A percentile compares a stretch with the other conserved stretches of the same genome.
These are phyloP conservation scores for Eristalinus sepulchralis DNA, from an alignment of 2,888 invertebrate genomes.

Conservation along the genomic window DNA sequence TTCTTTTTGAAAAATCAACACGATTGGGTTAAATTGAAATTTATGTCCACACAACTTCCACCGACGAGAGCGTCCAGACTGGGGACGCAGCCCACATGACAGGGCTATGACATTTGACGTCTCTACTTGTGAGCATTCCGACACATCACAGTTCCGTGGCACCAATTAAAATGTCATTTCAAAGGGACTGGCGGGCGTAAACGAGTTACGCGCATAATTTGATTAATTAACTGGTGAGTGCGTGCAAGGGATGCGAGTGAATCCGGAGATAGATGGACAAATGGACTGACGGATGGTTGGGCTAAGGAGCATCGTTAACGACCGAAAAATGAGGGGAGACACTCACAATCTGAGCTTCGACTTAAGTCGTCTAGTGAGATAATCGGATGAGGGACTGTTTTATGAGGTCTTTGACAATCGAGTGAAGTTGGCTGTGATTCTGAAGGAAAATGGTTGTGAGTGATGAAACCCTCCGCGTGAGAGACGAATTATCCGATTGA, in stretches of 20 bases:
- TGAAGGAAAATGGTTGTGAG: too few species aligned
- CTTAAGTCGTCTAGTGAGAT: neutral
- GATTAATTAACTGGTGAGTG: constrained; percentile 49
- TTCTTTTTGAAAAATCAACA: neutral
- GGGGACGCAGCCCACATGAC: neutral
- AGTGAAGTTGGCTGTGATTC: neutral
- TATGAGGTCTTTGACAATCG: neutral
- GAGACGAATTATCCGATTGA: too few species aligned
- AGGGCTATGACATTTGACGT: neutral
- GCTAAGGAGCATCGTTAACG: neutral
- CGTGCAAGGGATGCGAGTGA: neutral
- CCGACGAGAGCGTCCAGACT: neutral
- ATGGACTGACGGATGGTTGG: neutral
- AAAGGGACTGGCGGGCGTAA: constrained; percentile 12
- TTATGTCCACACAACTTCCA: neutral
- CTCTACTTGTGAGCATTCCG: neutral
- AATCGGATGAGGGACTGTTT: neutral
- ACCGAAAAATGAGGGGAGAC: neutral
- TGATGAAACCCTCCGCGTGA: too few species aligned
- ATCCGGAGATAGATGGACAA: too few species aligned
- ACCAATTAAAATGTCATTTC: neutral
- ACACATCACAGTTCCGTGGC: neutral
- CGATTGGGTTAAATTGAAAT: neutral
- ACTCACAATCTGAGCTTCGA: neutral
- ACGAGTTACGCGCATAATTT: constrained; percentile 40